These are phyloP conservation scores for Acrossocheilus fasciatus DNA, from an alignment of 2,797 vertebrate genomes.

Conservation along the genomic window DNA sequence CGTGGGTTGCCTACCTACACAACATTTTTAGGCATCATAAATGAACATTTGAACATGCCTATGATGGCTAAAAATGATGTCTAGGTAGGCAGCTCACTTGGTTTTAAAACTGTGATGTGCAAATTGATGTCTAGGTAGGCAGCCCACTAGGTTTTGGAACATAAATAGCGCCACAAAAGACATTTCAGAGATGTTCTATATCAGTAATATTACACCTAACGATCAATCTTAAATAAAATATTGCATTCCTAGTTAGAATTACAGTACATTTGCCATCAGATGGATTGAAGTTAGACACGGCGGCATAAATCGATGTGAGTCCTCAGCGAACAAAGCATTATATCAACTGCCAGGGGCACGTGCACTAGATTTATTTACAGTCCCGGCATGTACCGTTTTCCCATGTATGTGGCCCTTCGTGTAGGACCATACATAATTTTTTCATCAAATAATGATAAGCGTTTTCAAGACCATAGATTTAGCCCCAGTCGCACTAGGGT, in stretches of 20 bases:
- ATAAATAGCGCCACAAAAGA: slow-evolving; percentile 23
- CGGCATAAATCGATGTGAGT: slow-evolving; percentile 40
- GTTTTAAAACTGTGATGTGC: not conserved
- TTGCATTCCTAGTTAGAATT: slow-evolving; percentile 32
- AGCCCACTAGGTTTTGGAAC: not conserved
- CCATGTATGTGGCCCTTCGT: not conserved
- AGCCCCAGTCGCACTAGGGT: not conserved
- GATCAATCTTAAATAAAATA: slow-evolving; percentile 49
- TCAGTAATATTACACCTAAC: slow-evolving; percentile 33
- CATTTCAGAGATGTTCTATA: slow-evolving; percentile 13
- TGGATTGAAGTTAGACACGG: slow-evolving; percentile 20
- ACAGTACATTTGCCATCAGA: slow-evolving; percentile 26
- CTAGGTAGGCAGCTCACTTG: not conserved
- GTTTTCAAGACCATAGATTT: slow-evolving; percentile 9
- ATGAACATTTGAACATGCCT: not conserved
- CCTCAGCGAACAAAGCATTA: slow-evolving; percentile 13
- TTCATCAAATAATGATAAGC: slow-evolving; percentile 5
- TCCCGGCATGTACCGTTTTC: not conserved
- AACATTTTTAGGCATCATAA: not conserved
- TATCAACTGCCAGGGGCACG: slow-evolving; percentile 18
- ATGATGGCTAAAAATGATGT: not conserved
- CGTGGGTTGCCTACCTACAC: not conserved
- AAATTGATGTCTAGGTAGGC: not conserved
- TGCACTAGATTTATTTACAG: slow-evolving; percentile 25
- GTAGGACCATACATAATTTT: slow-evolving; percentile 25